Percentiles rank a stretch among this genome's conserved stretches.
Conservation (phyloP, 2,113 vertebrate species). For the Neotoma lepida region DNA sequence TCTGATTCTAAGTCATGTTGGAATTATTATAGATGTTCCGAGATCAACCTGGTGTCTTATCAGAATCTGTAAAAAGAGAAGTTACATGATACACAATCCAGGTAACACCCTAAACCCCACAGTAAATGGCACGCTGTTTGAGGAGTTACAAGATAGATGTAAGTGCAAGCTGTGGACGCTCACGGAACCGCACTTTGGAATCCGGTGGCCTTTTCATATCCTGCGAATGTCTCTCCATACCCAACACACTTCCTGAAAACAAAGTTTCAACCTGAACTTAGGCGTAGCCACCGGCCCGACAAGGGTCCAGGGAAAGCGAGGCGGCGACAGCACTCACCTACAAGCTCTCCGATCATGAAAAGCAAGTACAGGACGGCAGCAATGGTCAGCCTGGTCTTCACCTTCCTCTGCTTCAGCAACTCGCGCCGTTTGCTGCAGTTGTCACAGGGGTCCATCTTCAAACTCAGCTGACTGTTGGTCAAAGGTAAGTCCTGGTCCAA, state of each 20-base stretch:
- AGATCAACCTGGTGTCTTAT: constrained; percentile 28
- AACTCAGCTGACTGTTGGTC: constrained; percentile 77
- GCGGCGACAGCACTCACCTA: constrained; percentile 88
- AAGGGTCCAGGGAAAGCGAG: neutral
- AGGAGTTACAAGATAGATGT: neutral
- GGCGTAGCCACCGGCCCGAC: neutral
- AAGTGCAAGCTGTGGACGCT: neutral
- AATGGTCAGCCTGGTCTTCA: constrained; percentile 89
- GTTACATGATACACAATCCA: neutral
- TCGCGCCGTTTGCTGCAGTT: constrained; percentile 88
- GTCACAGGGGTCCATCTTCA: constrained; percentile 88
- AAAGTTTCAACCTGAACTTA: neutral
- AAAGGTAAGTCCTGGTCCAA: constrained; percentile 84
- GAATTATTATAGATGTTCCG: constrained; percentile 18
- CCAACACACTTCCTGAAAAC: neutral
- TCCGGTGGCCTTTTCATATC: neutral
- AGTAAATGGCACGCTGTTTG: too few relatives aligned
- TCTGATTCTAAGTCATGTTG: neutral
- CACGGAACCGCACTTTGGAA: constrained; percentile 51
- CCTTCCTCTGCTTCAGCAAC: constrained; percentile 83
- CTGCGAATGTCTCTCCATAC: neutral
- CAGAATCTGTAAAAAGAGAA: constrained; percentile 29
- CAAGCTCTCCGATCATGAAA: constrained; percentile 95
- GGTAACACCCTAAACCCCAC: neutral
- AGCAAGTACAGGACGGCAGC: constrained; percentile 94